Evolutionary conservation across 2,888 invertebrate species (phyloP).

Genomic region (Idaea biselata): DNA sequence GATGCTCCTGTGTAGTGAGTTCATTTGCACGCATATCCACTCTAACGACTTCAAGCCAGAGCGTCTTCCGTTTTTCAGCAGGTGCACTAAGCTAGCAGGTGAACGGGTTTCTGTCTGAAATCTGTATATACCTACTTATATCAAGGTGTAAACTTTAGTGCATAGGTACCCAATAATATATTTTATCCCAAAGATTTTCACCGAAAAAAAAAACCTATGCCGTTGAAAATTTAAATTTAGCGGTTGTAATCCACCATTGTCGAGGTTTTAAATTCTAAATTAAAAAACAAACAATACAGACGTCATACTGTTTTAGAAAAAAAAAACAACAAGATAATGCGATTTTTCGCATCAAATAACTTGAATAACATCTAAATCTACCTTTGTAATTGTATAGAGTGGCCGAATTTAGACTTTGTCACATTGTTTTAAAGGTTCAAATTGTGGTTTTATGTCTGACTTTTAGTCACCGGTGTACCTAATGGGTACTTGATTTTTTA

Average conservation of each 20-base stretch:
- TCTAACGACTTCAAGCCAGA: no score
- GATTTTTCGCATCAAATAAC: constrained; percentile 31
- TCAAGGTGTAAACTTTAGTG: no score
- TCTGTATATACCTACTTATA: no score
- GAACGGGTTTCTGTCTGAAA: no score
- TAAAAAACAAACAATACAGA: constrained; percentile 12
- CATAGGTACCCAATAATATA: no score
- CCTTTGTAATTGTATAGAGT: constrained; percentile 5
- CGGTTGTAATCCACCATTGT: constrained; percentile 1
- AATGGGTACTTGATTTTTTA: constrained; percentile 20
- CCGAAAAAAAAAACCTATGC: neutral
- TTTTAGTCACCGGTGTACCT: constrained; percentile 16
- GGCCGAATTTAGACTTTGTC: neutral
- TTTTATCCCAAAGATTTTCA: no score
- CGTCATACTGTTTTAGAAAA: constrained; percentile 23
- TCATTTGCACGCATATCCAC: no score
- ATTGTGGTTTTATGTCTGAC: constrained; percentile 5
- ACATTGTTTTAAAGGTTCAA: neutral
- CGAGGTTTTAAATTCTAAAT: constrained; percentile 3
- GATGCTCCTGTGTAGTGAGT: no score
- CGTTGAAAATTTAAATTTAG: neutral
- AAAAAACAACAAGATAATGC: constrained; percentile 34
- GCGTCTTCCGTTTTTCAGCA: no score
- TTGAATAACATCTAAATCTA: constrained; percentile 17
- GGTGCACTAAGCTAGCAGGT: no score